Percentiles rank a stretch among this genome's conserved stretches.
Conservation (phyloP, 2,113 vertebrate species). For the Nannospalax galili region DNA sequence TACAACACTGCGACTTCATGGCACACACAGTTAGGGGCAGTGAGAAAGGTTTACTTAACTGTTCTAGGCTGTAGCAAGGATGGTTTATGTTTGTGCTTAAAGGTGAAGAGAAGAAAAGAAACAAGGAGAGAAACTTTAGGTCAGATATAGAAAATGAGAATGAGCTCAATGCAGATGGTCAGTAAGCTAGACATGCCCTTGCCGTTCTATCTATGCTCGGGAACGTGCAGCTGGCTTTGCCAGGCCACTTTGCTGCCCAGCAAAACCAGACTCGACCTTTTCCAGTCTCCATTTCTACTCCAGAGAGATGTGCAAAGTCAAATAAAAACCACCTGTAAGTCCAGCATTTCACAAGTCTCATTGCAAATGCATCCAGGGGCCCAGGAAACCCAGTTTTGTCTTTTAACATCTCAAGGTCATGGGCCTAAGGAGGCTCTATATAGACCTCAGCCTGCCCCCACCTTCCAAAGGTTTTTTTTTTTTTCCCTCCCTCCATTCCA, state of each 20-base stretch:
- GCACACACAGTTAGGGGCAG: conserved; percentile 88
- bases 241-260: conserved; percentile 75
- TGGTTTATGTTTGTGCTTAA: conserved; percentile 99
- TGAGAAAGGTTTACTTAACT: conserved; percentile 97
- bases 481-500: background rate
- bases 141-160: conserved; percentile 96
- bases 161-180: conserved; percentile 94
- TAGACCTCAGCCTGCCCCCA: background rate
- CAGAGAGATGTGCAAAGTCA: conserved; percentile 75
- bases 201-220: conserved; percentile 79
- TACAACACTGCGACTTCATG: conserved; percentile 88
- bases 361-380: conserved; percentile 53
- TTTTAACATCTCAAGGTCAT: conserved; percentile 41
- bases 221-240: conserved; percentile 79
- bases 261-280: conserved; percentile 78
- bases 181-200: conserved; percentile 91
- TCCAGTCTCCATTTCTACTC: conserved; percentile 76
- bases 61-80: conserved; percentile 99
- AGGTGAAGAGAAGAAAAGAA: conserved; percentile 94
- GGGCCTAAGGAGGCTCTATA: background rate
- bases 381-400: conserved; percentile 45
- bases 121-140: conserved; percentile 97
- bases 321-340: conserved; percentile 86
- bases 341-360: conserved; percentile 86
- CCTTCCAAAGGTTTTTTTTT: background rate